These are phyloP conservation scores for Anagyrus pseudococci DNA, from an alignment of 2,888 invertebrate genomes.

Conservation along the genomic window DNA sequence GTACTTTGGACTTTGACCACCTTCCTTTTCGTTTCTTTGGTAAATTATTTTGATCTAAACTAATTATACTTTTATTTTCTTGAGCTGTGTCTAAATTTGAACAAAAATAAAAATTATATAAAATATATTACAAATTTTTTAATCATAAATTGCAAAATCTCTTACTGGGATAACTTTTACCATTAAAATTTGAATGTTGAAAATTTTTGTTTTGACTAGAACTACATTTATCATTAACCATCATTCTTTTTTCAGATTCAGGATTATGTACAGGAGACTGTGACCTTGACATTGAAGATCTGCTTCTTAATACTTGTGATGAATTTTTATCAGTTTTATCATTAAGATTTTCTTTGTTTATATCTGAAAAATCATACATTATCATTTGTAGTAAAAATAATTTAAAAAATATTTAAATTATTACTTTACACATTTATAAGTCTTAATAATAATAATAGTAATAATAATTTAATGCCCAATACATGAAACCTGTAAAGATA, in stretches of 20 bases:
- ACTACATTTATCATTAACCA: not conserved
- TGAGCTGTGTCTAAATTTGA: not conserved
- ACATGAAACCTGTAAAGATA: not conserved
- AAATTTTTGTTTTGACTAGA: not conserved
- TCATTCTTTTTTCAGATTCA: too few species aligned
- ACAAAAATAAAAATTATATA: not conserved
- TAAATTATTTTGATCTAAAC: not conserved
- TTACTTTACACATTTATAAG: not conserved
- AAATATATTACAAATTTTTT: not conserved
- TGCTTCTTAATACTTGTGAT: too few species aligned
- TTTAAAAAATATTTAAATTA: too few species aligned
- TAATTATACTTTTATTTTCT: too few species aligned
- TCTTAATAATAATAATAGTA: not conserved
- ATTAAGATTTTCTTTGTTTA: too few species aligned
- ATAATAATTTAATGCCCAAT: not conserved
- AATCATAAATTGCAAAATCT: not conserved
- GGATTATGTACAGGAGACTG: too few species aligned
- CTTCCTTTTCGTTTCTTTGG: constrained; percentile 12
- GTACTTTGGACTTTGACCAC: constrained; percentile 5
- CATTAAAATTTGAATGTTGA: not conserved
- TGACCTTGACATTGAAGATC: too few species aligned
- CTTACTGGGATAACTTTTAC: not conserved
- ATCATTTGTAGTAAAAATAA: too few species aligned
- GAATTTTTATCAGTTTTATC: too few species aligned
- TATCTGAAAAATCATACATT: too few species aligned